A percentile compares a stretch with the other conserved stretches of the same genome.
Evolutionary conservation across 2,113 vertebrate genomes (phyloP).

Genomic region (Syrrhaptes paradoxus): DNA sequence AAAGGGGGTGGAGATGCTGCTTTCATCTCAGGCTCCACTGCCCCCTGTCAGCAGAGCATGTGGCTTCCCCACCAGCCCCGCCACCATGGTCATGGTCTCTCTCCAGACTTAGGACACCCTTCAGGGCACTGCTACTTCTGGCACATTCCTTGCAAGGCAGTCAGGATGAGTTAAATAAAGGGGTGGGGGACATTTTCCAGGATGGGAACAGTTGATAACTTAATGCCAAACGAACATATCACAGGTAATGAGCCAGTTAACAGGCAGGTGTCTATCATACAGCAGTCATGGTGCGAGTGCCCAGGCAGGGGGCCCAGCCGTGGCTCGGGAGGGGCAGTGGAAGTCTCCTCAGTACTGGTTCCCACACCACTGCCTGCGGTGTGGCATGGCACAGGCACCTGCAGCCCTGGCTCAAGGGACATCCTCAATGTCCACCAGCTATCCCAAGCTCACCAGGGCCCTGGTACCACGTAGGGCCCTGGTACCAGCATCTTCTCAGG

Average conservation of each 20-base stretch:
- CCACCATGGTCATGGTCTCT: rapidly evolving
- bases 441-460: not conserved
- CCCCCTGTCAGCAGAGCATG: not conserved
- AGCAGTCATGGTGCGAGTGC: not conserved
- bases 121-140: not conserved
- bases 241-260: rapidly evolving
- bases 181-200: not conserved
- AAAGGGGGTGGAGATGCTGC: not conserved
- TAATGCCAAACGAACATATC: not conserved
- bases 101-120: not conserved
- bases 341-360: rapidly evolving
- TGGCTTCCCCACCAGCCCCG: too few species aligned
- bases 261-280: not conserved
- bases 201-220: not conserved
- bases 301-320: not conserved
- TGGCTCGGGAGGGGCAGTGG: rapidly evolving
- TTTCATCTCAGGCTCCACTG: not conserved
- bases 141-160: not conserved
- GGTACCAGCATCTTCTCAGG: conserved; percentile 5
- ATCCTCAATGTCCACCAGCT: rapidly evolving
- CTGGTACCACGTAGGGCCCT: not conserved
- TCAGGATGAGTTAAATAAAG: not conserved
- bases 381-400: rapidly evolving
- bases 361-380: not conserved
- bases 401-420: not conserved